Percentiles rank a stretch among this genome's conserved stretches.
phyloP scores from a whole-genome alignment of 2,888 invertebrate species.

The Brenthis ino region DNA sequence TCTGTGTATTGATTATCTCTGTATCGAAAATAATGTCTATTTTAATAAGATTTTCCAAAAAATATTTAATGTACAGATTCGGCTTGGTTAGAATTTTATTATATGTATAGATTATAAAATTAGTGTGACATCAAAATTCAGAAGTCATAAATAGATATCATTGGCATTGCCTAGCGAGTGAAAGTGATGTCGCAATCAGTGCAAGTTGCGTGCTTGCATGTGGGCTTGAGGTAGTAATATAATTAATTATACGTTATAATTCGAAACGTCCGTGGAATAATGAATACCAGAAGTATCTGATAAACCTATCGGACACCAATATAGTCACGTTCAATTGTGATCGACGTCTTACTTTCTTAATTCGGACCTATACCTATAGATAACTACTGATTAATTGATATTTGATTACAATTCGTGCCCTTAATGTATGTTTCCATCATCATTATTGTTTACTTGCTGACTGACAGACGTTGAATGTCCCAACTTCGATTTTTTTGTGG shows the following conservation, averaged over 20 bases:
- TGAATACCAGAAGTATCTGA: conserved; percentile 29
- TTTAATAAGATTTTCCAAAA: too few relatives aligned
- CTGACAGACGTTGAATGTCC: too few relatives aligned
- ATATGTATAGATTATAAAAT: not conserved
- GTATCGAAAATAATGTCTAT: too few relatives aligned
- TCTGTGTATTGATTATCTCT: too few relatives aligned
- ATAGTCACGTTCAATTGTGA: conserved; percentile 30
- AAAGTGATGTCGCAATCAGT: conserved; percentile 73
- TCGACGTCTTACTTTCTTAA: conserved; percentile 18
- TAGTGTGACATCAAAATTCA: conserved; percentile 30
- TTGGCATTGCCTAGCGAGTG: conserved; percentile 51
- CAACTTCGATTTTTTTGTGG: too few relatives aligned
- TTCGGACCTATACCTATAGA: conserved; percentile 11
- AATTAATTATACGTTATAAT: conserved; percentile 47
- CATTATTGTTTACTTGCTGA: too few relatives aligned
- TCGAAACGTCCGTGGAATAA: conserved; percentile 33
- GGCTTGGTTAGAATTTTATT: too few relatives aligned
- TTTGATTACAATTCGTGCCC: not conserved
- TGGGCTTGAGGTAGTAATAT: conserved; percentile 44
- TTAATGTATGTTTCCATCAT: too few relatives aligned
- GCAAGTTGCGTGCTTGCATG: conserved; percentile 50
- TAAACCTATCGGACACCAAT: conserved; percentile 22
- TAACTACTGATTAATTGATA: not conserved
- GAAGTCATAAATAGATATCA: conserved; percentile 30
- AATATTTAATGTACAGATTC: too few relatives aligned